Conservation (phyloP, 2,888 invertebrate genomes). For the Trissoscelio sp. region DNA sequence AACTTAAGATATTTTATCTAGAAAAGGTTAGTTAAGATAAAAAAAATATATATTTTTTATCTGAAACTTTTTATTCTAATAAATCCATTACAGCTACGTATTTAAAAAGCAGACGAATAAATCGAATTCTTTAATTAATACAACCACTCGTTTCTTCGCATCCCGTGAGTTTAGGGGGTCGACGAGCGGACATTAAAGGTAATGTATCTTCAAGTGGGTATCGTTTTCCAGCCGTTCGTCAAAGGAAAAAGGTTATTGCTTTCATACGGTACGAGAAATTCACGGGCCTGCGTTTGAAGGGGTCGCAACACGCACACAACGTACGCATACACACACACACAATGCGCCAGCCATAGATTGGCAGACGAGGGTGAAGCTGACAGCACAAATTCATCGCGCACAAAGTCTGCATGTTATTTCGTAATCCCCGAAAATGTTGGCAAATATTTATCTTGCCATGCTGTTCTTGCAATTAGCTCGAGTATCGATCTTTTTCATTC, state of each 20-base stretch:
- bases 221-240: slow-evolving; percentile 56
- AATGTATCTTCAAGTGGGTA: slow-evolving; percentile 57
- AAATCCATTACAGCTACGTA: too few species aligned
- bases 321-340: slow-evolving; percentile 19
- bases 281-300: slow-evolving; percentile 24
- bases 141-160: slow-evolving; percentile 2
- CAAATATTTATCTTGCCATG: slow-evolving; percentile 31
- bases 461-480: slow-evolving; percentile 14
- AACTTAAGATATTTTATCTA: too few species aligned
- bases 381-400: slow-evolving; percentile 37
- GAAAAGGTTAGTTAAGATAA: too few species aligned
- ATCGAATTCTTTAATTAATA: slow-evolving; percentile 33
- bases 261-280: slow-evolving; percentile 35
- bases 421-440: slow-evolving; percentile 25
- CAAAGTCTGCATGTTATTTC: slow-evolving; percentile 27
- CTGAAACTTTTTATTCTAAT: too few species aligned
- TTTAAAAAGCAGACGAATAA: slow-evolving; percentile 22
- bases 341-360: slow-evolving; percentile 25
- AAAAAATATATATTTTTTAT: too few species aligned
- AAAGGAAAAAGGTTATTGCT: slow-evolving; percentile 58
- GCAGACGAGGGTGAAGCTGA: slow-evolving; percentile 58
- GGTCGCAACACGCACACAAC: slow-evolving; percentile 35
- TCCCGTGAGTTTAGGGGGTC: slow-evolving; percentile 11
- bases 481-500: slow-evolving; percentile 6
- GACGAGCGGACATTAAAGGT: slow-evolving; percentile 30